Percentiles rank a stretch among this genome's conserved stretches.
Evolutionary conservation across 2,797 vertebrate species (phyloP).

Genomic region (Calcarius lapponicus): DNA sequence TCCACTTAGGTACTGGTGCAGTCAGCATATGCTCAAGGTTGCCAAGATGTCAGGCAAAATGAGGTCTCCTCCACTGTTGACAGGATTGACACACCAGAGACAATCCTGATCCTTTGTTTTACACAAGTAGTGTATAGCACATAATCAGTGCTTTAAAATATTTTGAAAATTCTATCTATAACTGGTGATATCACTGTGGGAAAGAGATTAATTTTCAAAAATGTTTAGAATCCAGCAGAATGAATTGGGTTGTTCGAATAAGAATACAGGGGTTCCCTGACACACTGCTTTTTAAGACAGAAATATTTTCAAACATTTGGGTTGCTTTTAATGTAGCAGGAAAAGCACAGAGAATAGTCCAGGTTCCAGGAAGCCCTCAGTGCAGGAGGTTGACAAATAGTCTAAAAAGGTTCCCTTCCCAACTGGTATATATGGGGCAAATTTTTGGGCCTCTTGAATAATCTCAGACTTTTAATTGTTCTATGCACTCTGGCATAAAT

Average conservation of each 20-base stretch:
- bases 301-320: background rate
- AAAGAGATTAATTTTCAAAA: background rate
- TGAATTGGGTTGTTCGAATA: background rate
- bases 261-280: background rate
- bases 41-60: background rate
- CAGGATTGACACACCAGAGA: background rate
- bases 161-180: background rate
- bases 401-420: background rate
- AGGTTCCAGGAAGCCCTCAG: background rate
- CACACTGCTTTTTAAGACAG: background rate
- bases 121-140: rapidly evolving
- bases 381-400: background rate
- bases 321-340: background rate
- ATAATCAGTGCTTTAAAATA: background rate
- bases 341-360: background rate
- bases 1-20: background rate
- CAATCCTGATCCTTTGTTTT: background rate
- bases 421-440: background rate
- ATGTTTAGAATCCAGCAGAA: background rate
- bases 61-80: background rate
- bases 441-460: background rate
- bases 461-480: background rate
- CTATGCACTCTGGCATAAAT: background rate
- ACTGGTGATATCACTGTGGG: no score
- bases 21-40: rapidly evolving